phyloP scores from a whole-genome alignment of 2,797 vertebrate species.

The Tenualosa ilisha region DNA sequence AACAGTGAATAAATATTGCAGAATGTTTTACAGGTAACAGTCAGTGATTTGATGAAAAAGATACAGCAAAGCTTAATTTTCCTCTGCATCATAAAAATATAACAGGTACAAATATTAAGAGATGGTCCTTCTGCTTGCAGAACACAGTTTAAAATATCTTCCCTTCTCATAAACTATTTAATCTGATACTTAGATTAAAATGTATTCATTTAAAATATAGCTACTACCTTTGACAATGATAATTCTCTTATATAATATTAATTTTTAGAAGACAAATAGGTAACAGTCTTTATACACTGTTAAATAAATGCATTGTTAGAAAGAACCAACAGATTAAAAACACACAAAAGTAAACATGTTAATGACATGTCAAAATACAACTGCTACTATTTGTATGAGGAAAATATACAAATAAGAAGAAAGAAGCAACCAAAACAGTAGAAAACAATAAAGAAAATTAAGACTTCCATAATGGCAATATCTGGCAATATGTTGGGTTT shows the following conservation, averaged over 20 bases:
- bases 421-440: background rate
- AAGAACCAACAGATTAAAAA: background rate
- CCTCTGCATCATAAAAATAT: background rate
- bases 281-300: background rate
- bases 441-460: background rate
- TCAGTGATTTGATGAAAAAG: background rate
- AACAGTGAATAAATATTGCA: background rate
- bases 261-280: background rate
- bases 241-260: background rate
- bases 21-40: background rate
- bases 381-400: background rate
- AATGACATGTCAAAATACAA: background rate
- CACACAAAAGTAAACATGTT: slow-evolving; percentile 7
- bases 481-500: no score
- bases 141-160: background rate
- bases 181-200: background rate
- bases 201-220: background rate
- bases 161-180: background rate
- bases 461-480: background rate
- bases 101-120: background rate
- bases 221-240: background rate
- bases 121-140: background rate
- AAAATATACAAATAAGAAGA: background rate
- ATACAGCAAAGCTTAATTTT: background rate
- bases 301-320: background rate